phyloP scores from a whole-genome alignment of 2,113 vertebrate species.

The Brachypteracias leptosomus region DNA sequence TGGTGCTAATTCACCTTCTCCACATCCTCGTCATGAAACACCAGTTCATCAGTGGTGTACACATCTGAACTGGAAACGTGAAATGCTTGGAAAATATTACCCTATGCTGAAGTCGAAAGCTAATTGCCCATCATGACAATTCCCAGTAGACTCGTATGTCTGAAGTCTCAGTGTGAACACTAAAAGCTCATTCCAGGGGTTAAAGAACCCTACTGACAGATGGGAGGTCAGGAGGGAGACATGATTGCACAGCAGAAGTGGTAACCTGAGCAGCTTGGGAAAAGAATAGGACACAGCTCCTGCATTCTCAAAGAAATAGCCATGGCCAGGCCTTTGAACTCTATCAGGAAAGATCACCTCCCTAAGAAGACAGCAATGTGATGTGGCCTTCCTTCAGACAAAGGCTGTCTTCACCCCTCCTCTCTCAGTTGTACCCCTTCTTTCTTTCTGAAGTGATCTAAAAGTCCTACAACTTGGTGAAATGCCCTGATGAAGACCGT shows the following conservation, averaged over 20 bases:
- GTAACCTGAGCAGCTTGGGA: background rate
- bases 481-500: background rate
- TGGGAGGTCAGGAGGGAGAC: constrained; percentile 3
- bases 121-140: constrained; percentile 22
- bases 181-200: background rate
- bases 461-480: background rate
- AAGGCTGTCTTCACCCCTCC: background rate
- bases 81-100: background rate
- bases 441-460: background rate
- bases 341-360: background rate
- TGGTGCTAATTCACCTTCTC: background rate
- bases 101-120: background rate
- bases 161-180: background rate
- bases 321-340: constrained; percentile 10
- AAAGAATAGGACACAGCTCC: background rate
- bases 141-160: background rate
- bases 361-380: background rate
- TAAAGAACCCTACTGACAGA: background rate
- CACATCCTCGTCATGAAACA: background rate
- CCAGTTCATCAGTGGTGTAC: background rate
- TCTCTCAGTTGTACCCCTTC: background rate
- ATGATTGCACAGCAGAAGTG: background rate
- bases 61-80: background rate
- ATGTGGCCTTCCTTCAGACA: background rate
- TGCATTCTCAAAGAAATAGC: constrained; percentile 9